Conservation (phyloP, 2,797 vertebrate genomes). For the Hypotaenidia philippensis region DNA sequence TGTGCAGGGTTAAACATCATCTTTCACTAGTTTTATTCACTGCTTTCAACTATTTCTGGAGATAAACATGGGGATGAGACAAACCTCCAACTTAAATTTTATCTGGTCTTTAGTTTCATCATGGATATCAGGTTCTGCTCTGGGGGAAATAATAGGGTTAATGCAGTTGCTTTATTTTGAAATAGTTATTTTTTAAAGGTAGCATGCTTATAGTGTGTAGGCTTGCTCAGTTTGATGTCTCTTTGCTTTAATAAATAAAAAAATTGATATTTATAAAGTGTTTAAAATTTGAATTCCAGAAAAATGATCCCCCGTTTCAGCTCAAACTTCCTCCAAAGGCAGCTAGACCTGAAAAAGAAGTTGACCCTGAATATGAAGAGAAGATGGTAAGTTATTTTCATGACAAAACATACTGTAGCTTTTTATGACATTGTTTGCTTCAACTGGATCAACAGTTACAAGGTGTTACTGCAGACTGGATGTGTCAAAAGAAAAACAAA, state of each 20-base stretch:
- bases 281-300: slow-evolving; percentile 77
- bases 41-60: neutral
- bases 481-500: neutral
- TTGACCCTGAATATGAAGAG: slow-evolving; percentile 89
- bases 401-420: neutral
- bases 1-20: neutral
- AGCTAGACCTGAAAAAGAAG: slow-evolving; percentile 80
- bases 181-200: neutral
- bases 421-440: neutral
- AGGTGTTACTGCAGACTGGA: neutral
- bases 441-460: neutral
- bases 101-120: neutral
- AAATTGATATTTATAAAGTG: neutral
- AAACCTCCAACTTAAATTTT: neutral
- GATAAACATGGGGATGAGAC: neutral
- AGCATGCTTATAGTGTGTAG: neutral
- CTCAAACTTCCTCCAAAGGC: slow-evolving; percentile 84
- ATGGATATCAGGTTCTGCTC: neutral
- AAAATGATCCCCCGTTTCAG: slow-evolving; percentile 82
- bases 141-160: neutral
- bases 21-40: neutral
- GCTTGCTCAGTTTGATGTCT: neutral
- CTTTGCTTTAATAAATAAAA: neutral
- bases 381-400: slow-evolving; percentile 84
- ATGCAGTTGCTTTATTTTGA: neutral